Percentiles rank a stretch among this genome's conserved stretches.
phyloP scores from a whole-genome alignment of 2,113 vertebrate species.

The Poeciliopsis occidentalis region DNA sequence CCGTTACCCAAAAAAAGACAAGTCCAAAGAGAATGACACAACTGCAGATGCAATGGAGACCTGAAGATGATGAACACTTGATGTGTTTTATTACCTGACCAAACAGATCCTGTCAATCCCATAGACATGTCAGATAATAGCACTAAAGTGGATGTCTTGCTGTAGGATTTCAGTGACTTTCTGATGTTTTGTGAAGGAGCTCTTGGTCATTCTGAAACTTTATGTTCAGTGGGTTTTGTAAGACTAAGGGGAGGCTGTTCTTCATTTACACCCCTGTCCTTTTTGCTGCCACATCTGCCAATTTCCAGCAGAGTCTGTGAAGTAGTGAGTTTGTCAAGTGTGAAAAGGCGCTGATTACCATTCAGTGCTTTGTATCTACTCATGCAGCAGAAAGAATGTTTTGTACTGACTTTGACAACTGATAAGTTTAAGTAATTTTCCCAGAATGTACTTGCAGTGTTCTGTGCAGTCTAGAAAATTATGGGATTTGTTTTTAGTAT shows the following conservation, averaged over 20 bases:
- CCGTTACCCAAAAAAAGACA: slow-evolving; percentile 27
- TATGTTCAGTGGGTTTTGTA: background rate
- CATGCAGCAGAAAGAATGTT: too few species aligned
- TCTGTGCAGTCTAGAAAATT: too few species aligned
- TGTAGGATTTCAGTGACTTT: background rate
- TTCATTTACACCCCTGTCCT: background rate
- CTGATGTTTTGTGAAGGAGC: background rate
- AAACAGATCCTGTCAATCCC: background rate
- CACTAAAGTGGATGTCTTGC: background rate
- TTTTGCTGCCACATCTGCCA: background rate
- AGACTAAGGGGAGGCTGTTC: background rate
- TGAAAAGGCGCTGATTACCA: too few species aligned
- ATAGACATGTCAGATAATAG: background rate
- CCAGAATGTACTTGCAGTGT: too few species aligned
- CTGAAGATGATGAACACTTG: slow-evolving; percentile 71
- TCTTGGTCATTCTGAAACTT: background rate
- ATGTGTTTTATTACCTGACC: background rate
- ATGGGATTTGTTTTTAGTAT: too few species aligned
- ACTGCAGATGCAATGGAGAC: slow-evolving; percentile 87
- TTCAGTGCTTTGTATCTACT: too few species aligned
- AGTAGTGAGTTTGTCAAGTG: background rate
- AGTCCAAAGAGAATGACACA: slow-evolving; percentile 53
- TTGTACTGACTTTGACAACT: too few species aligned
- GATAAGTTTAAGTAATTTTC: too few species aligned
- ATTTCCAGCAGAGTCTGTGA: background rate